Evolutionary conservation across 2,888 invertebrate genomes (phyloP).

Genomic region (Scaptomyza parva): DNA sequence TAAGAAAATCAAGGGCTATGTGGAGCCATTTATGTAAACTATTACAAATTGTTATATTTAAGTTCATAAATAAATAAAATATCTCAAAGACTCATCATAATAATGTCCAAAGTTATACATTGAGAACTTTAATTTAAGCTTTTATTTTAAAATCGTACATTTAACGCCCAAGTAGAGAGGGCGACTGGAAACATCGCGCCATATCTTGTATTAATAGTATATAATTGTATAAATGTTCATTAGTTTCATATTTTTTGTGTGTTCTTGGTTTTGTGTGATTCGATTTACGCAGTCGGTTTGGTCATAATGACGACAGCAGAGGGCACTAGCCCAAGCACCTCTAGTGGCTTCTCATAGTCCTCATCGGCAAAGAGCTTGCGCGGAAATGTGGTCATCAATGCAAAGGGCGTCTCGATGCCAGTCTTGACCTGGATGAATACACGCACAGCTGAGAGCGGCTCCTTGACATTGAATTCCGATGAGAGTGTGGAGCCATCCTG

Average conservation of each 20-base stretch:
- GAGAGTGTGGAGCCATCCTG: slow-evolving; percentile 91
- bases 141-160: slow-evolving; percentile 57
- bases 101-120: not conserved
- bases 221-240: slow-evolving; percentile 37
- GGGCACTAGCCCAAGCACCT: slow-evolving; percentile 92
- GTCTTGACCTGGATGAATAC: slow-evolving; percentile 76
- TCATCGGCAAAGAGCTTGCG: slow-evolving; percentile 93
- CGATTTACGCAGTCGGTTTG: slow-evolving; percentile 56
- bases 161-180: slow-evolving; percentile 14
- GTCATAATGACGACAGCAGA: slow-evolving; percentile 88
- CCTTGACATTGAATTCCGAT: slow-evolving; percentile 89
- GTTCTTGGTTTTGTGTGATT: slow-evolving; percentile 21
- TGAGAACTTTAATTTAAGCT: slow-evolving; percentile 29
- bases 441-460: slow-evolving; percentile 87
- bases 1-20: slow-evolving; percentile 91
- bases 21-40: slow-evolving; percentile 87
- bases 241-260: slow-evolving; percentile 20
- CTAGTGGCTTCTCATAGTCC: slow-evolving; percentile 94
- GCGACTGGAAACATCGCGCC: slow-evolving; percentile 26
- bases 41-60: slow-evolving; percentile 18
- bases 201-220: slow-evolving; percentile 21
- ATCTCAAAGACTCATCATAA: not conserved
- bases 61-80: slow-evolving; percentile 13
- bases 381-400: slow-evolving; percentile 94
- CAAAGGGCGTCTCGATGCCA: slow-evolving; percentile 86